Conservation (phyloP, 2,113 vertebrate species). For the Sterrhoptilus dennistouni region DNA sequence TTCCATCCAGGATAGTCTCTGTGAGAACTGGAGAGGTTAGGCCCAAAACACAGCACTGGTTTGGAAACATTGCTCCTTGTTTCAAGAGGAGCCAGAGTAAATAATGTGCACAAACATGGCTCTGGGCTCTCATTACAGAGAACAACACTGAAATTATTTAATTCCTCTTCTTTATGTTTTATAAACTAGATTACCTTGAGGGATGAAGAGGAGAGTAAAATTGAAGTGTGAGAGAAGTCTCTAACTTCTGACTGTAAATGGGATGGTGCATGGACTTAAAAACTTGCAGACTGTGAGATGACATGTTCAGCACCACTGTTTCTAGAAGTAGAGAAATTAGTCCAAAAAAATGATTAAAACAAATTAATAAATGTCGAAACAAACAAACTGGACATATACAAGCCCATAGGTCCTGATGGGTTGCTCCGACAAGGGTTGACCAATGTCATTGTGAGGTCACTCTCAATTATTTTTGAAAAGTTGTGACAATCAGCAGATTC, state of each 20-base stretch:
- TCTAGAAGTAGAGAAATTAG: not conserved
- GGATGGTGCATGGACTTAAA: not conserved
- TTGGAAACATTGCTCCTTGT: not conserved
- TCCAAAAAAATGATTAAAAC: not conserved
- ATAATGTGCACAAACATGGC: not conserved
- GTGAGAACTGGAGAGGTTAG: slow-evolving; percentile 1
- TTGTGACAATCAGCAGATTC: not conserved
- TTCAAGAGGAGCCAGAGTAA: not conserved
- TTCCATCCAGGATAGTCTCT: not conserved
- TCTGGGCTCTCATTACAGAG: not conserved
- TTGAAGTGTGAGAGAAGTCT: not conserved
- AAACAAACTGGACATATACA: not conserved
- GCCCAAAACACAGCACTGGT: not conserved
- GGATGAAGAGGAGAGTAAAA: not conserved
- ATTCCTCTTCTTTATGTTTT: not conserved
- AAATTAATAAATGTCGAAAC: not conserved
- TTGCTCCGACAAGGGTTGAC: not conserved
- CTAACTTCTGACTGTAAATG: not conserved
- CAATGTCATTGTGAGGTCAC: not conserved
- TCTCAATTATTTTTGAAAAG: not conserved
- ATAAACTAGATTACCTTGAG: not conserved
- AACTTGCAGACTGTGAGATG: not conserved
- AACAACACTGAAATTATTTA: not conserved
- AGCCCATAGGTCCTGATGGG: not conserved
- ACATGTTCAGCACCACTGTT: not conserved